A percentile compares a stretch with the other conserved stretches of the same genome.
These are phyloP conservation scores for Hirtodrosophila alboralis DNA, from an alignment of 2,888 invertebrate species.

Conservation along the genomic window DNA sequence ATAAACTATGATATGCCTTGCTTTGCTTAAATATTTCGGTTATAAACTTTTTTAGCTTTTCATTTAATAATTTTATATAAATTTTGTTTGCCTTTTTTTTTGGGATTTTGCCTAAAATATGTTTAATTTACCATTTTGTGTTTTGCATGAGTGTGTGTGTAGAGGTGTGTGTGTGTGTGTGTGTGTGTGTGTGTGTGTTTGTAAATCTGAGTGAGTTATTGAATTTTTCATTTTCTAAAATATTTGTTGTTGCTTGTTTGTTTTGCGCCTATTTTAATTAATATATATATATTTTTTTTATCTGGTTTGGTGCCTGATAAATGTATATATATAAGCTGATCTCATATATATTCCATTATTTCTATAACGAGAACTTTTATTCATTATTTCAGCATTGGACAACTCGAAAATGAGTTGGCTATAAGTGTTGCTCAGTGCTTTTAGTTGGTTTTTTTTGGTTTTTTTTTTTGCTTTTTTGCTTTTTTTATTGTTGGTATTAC, in stretches of 20 bases:
- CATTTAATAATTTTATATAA: slow-evolving; percentile 60
- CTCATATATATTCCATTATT: slow-evolving; percentile 38
- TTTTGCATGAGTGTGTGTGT: slow-evolving; percentile 18
- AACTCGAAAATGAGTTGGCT: slow-evolving; percentile 74
- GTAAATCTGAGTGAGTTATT: slow-evolving; percentile 29
- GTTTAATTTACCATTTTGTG: slow-evolving; percentile 52
- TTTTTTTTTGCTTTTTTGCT: no score
- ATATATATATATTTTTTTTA: no score
- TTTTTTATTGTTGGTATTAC: slow-evolving; percentile 20
- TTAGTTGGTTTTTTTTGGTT: slow-evolving; percentile 48
- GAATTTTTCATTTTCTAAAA: slow-evolving; percentile 58
- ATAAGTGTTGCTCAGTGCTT: slow-evolving; percentile 58
- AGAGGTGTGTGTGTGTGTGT: slow-evolving; percentile 25
- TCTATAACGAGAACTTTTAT: slow-evolving; percentile 46
- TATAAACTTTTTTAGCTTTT: slow-evolving; percentile 58
- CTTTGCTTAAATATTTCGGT: slow-evolving; percentile 78
- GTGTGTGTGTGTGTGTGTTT: slow-evolving; percentile 47
- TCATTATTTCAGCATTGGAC: slow-evolving; percentile 65
- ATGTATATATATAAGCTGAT: slow-evolving; percentile 67
- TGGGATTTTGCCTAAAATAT: slow-evolving; percentile 82
- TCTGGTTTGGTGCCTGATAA: slow-evolving; percentile 68
- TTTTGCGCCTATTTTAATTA: slow-evolving; percentile 38
- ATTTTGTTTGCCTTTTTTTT: slow-evolving; percentile 63
- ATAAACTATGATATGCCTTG: slow-evolving; percentile 96
- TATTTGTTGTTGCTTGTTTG: slow-evolving; percentile 52